Conservation (phyloP, 2,888 invertebrate genomes). For the Pandemis cinnamomeana region DNA sequence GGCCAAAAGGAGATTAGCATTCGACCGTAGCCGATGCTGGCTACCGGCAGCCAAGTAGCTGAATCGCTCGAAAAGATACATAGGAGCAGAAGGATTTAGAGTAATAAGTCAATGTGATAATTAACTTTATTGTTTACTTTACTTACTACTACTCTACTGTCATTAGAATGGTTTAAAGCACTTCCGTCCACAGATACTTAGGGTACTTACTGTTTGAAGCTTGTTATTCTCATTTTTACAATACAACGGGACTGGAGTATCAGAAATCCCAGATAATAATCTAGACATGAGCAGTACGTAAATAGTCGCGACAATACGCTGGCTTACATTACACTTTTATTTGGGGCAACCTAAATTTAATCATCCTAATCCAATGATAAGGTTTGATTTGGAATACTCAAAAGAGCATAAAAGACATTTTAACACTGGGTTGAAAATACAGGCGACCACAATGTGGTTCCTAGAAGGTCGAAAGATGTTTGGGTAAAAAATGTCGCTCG, state of each 20-base stretch:
- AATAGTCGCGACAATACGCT: constrained; percentile 28
- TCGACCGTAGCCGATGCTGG: too few relatives aligned
- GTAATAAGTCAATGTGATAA: too few relatives aligned
- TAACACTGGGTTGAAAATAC: constrained; percentile 36
- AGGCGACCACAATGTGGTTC: constrained; percentile 49
- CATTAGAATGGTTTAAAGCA: too few relatives aligned
- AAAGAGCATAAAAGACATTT: neutral
- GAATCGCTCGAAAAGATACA: too few relatives aligned
- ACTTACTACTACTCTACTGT: too few relatives aligned
- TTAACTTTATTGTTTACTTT: too few relatives aligned
- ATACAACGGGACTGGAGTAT: constrained; percentile 5
- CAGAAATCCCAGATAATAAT: constrained; percentile 27
- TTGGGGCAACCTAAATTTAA: neutral
- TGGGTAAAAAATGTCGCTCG: constrained; percentile 47
- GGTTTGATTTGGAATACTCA: neutral
- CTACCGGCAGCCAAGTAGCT: too few relatives aligned
- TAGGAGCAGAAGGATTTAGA: too few relatives aligned
- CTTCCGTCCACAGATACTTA: too few relatives aligned
- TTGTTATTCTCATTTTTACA: too few relatives aligned
- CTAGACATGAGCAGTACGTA: constrained; percentile 14
- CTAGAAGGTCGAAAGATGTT: constrained; percentile 48
- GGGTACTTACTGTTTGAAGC: too few relatives aligned
- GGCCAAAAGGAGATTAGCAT: too few relatives aligned
- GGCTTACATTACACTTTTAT: neutral
- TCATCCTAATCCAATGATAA: neutral